Base-by-base conservation (phyloP, 2,888 invertebrate genomes). In the Congeria kusceri region DNA sequence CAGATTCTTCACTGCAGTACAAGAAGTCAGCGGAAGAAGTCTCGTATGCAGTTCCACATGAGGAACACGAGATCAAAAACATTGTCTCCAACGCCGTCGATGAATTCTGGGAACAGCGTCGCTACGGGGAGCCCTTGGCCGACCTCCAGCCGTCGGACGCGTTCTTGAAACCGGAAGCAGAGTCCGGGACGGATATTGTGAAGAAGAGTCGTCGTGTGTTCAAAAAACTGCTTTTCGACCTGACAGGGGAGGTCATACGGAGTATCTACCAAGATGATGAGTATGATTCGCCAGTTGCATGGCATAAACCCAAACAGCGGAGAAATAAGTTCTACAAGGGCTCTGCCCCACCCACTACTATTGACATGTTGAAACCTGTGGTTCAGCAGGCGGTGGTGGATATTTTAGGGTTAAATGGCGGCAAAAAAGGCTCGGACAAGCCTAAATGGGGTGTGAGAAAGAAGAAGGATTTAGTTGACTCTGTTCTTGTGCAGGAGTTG, bases 401-500 rank as follows among this genome's bases (percentile, higher is more conserved):
- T 39, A 86, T 88, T 62, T 82, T 92, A 59, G 91, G 91, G 5
- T 74, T 92, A 46, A 89, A 88, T 46, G 89, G 89, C n/a, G 80
- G 85, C 2, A 78, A 84, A 46, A 85, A 83, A 64, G 73, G 78
- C 9, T 74, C 77, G 13, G 89, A 90, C 59, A 73, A 83, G 44
- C 87, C 87, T 71, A 91, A 91, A 73, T 91, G 91, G 91, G 88
- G 87, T 32, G 82, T 89, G 29, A 86, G 92, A 27, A 92, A 92
- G 85, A 91, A 92, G 87, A 91, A 91, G 57, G 96, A 96, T 91
- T 95, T 95, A 81, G 96, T 96, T 1, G 96, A 96, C 89, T 96
- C 96, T 87, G 94, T 96, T 72, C 94, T 96, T 70, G 95, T 96
- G 39, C 94, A 95, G 72, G 96, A 96, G 92, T 95, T 96, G 64